Evolutionary conservation across 2,888 invertebrate genomes (phyloP), one percentile per base, ranked within the genome.

Genomic region (Scaptomyza reducta): DNA sequence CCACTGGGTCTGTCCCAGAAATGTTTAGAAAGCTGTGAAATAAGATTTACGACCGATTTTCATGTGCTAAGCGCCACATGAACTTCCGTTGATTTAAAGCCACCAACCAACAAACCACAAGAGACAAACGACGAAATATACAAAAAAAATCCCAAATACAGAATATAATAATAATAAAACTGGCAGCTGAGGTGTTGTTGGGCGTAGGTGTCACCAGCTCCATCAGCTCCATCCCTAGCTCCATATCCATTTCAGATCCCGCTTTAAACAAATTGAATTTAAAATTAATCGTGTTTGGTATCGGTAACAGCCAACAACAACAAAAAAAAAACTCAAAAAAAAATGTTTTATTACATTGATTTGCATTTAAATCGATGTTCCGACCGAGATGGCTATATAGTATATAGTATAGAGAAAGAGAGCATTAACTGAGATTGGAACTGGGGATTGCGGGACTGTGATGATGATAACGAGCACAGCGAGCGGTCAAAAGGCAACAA

Each of bases 301-400:
- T 74, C 67, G 59, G 59, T 59, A 72, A 64, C 67, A 74, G 38
- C 10, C 6, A 40, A 25, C 53, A 50, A 57, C 7, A 25, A 16
- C 18, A 22, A 40, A 14, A 44, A 53, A 44, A n/a, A 35, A 14
- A 38, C 27, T 25, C 35, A 51, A 60, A 60, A 51, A 60, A 60
- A 80, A 68, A 84, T 84, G 85, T 83, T 83, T 83, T 90, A 90
- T 90, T 89, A 88, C 85, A 84, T 89, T 90, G 89, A 89, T 89
- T 90, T 89, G 90, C 90, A 89, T 89, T 89, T 89, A 89, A 89
- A 89, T 89, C 86, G 89, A 77, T 85, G 79, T 85, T 74, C 62
- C 66, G 54, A 57, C 66, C 10, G 61, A 58, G 65, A 65, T 66
- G 66, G 25, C 65, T 75, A 59, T 70, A 74, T 74, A 53, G 11